Base-by-base conservation (phyloP, 2,888 invertebrate species). In the Andrena trimmerana region DNA sequence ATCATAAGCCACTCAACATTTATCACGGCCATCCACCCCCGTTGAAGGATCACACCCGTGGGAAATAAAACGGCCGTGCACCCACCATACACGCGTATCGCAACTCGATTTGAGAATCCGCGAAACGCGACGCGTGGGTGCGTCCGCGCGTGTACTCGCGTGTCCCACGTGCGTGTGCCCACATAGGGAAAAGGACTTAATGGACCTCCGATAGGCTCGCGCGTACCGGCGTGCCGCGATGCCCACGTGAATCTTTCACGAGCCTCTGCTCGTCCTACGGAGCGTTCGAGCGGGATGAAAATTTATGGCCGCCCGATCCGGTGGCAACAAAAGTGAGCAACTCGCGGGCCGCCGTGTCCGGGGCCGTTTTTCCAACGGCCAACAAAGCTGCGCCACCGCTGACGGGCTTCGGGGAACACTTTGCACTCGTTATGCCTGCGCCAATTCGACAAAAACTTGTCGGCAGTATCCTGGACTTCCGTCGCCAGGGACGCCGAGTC, bases 141-240 rank as follows among this genome's bases (percentile, higher is more conserved):
- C 68, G 42, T 57, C 76, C 70, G 68, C 76, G 74, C 66, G 77
- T 75, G 54, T 57, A 24, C 24, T 78, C 86, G 69, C 81, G 75
- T 83, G 85, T 77, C 85, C 81, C 85, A 75, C 84, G 78, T 73
- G 86, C 72, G 78, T 85, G 81, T 87, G 89, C 89, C 87, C 84
- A 88, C 89, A 90, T 88, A 83, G 85, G 81, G 86, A 86, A 16
- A 87, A 85, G 87, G 87, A 86, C 86, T 88, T 91, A 91, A 91
- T 91, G 90, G 90, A 90, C 90, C 91, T 89, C 89, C 89, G 92
- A 91, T 91, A 90, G 85, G 77, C 76, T 78, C 69, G 63, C 62
- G 59, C 59, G 59, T 60, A 70, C 70, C 57, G 24, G 57, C 57
- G 57, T 57, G 24, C 70, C 57, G 10, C 24, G 10, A 27, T 57